Percentiles rank a stretch among this genome's conserved stretches.
phyloP scores from a whole-genome alignment of 1,140 invertebrate genomes.

The Reticulitermes speratus region DNA sequence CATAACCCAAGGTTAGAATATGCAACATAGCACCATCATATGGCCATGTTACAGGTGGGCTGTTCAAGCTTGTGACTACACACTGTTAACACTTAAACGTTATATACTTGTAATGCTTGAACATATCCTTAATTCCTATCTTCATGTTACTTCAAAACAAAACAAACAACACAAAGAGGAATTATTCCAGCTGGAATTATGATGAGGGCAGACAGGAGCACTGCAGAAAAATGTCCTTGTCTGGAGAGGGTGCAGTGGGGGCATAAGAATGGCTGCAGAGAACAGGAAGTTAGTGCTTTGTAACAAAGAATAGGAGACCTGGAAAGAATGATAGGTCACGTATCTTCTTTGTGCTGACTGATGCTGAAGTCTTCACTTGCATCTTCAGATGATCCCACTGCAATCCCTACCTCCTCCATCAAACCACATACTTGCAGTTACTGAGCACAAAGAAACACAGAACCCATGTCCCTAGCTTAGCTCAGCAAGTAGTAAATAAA shows the following conservation, averaged over 20 bases:
- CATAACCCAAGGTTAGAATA: too few species aligned
- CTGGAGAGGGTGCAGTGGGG: neutral
- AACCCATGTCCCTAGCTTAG: too few species aligned
- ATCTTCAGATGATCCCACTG: too few species aligned
- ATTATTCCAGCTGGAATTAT: neutral
- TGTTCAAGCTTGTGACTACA: neutral
- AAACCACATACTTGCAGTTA: too few species aligned
- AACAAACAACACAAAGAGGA: neutral
- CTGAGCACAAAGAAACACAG: too few species aligned
- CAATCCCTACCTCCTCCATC: too few species aligned
- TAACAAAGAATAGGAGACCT: neutral
- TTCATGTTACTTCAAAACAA: neutral
- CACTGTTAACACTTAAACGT: neutral
- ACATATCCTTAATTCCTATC: neutral
- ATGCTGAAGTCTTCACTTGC: neutral
- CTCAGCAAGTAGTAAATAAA: too few species aligned
- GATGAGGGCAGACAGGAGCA: neutral
- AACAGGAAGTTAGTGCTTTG: constrained; percentile 1
- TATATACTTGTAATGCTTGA: neutral
- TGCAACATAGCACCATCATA: too few species aligned
- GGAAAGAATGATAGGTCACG: neutral
- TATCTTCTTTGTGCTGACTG: neutral
- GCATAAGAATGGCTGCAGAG: neutral
- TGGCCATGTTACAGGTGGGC: too few species aligned
- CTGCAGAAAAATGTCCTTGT: neutral